Conservation (phyloP, 2,113 vertebrate genomes). For the Heptranchias perlo region DNA sequence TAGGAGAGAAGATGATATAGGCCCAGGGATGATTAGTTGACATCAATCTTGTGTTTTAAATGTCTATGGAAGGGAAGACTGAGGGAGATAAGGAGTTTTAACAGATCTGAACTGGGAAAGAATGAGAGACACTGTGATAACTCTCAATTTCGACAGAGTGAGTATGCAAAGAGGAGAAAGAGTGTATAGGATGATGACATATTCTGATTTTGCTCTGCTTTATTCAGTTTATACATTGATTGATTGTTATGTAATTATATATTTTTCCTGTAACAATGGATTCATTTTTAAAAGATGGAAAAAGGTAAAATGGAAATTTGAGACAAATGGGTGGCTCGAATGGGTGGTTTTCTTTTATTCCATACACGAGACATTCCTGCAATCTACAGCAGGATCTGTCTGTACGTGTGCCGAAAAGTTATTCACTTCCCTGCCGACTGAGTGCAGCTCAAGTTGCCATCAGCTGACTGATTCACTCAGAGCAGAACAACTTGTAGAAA, state of each 20-base stretch:
- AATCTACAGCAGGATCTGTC: background rate
- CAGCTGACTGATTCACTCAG: background rate
- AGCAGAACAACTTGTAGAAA: background rate
- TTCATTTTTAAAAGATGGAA: background rate
- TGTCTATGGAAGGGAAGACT: background rate
- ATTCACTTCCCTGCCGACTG: background rate
- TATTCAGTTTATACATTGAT: background rate
- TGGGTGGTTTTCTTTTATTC: too few relatives aligned
- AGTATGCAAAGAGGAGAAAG: background rate
- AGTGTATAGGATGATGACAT: background rate
- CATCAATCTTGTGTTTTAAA: background rate
- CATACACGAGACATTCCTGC: too few relatives aligned
- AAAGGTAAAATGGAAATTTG: background rate
- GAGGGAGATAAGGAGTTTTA: background rate
- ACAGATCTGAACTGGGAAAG: background rate
- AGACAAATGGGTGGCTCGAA: background rate
- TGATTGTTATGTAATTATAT: background rate
- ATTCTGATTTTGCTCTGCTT: background rate
- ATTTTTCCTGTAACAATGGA: background rate
- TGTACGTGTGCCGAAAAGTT: background rate
- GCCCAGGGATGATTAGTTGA: background rate
- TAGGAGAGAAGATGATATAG: background rate
- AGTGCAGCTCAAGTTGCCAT: background rate
- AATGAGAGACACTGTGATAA: too few relatives aligned
- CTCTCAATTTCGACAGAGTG: too few relatives aligned